Evolutionary conservation across 2,797 vertebrate genomes (phyloP).

Genomic region (Antrozous pallidus): DNA sequence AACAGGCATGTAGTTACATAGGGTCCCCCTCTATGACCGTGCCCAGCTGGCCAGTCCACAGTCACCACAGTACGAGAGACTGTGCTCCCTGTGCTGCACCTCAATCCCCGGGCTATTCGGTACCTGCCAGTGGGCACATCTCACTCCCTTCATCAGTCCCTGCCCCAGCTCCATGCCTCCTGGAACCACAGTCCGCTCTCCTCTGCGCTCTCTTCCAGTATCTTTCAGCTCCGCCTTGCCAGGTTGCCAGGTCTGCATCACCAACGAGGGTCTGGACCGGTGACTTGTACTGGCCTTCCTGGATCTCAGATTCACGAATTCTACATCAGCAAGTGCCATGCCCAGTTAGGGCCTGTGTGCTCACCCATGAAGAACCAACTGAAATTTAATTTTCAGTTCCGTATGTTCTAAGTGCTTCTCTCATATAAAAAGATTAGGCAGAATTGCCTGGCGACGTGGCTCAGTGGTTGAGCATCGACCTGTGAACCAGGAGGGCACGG

Average conservation of each 20-base stretch:
- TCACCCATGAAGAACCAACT: neutral
- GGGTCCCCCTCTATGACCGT: neutral
- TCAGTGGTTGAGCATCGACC: no score
- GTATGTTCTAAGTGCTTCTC: neutral
- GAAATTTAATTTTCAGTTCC: neutral
- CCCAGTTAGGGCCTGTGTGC: neutral
- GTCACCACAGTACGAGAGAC: no score
- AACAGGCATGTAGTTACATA: neutral
- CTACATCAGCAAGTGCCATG: neutral
- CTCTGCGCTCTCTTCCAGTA: no score
- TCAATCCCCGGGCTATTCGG: neutral
- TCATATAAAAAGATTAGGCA: neutral
- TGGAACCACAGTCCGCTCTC: neutral
- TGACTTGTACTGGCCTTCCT: neutral
- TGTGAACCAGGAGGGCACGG: no score
- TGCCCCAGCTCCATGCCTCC: fast-evolving
- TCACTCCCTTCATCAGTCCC: neutral
- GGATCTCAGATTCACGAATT: neutral
- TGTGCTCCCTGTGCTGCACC: neutral
- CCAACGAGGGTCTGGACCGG: neutral
- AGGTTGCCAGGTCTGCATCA: neutral
- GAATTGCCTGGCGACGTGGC: no score
- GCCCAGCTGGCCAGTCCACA: neutral
- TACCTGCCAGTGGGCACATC: neutral
- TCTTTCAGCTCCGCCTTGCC: neutral